Base-by-base conservation (phyloP, 2,888 invertebrate genomes). In the Punctoribates punctum region DNA sequence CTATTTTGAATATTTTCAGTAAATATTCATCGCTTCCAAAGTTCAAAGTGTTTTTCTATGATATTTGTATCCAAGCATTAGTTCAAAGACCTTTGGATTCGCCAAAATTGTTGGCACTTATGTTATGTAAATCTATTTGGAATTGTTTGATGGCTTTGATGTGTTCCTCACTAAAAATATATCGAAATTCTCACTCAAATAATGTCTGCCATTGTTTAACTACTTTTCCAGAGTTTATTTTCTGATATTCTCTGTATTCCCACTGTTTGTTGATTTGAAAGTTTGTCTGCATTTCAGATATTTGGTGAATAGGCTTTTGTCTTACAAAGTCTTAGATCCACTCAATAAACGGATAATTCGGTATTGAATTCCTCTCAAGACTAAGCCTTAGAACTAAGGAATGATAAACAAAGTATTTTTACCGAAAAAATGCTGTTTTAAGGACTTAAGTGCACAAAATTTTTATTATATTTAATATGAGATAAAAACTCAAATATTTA, bases 121-220 rank as follows among this genome's bases (percentile, higher is more conserved):
- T 57, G 57, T 57, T 57, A 57, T 57, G 57, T 57, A 57, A 57
- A 57, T 57, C 57, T 57, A 23, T 57, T 57, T 57, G 20, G 23
- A 57, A 23, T 57, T n/a, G 20, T 57, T 57, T n/a, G 23, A 57
- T 57, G 25, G 57, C 57, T 23, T 57, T 57, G 20, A 23, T 17
- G n/a, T 57, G 57, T 57, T 57, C n/a, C 20, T 1, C 34, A 17
- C 57, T n/a, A 23, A 57, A 57, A 57, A 57, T 57, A 57, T 11
- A 17, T 23, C 20, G 20, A 57, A 57, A 57, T 17, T 57, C 20
- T 57, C 25, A 23, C n/a, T 20, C 48, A 23, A 57, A 57, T 57
- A 57, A 57, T 57, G 57, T 57, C 20, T 57, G 57, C 57, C 9
- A 57, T 57, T 57, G 57, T 57, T 23, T 57, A 11, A 11, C 20